Percentiles rank a stretch among this genome's conserved stretches.
Evolutionary conservation across 2,888 invertebrate genomes (phyloP).

Genomic region (Nemurella pictetii): DNA sequence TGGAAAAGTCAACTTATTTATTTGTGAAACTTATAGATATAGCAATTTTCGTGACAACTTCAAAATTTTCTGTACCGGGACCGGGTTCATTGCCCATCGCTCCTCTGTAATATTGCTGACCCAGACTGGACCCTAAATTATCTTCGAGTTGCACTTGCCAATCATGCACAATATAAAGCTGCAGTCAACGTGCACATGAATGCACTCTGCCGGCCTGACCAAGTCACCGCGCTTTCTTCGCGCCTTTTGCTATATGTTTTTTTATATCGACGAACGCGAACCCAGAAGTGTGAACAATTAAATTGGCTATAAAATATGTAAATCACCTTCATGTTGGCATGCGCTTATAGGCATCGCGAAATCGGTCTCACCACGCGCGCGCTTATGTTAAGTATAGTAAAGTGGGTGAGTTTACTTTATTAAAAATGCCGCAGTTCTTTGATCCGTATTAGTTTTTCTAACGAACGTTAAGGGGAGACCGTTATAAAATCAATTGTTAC

Average conservation of each 20-base stretch:
- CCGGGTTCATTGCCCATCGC: background rate
- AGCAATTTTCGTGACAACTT: too few species aligned
- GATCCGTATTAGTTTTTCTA: too few species aligned
- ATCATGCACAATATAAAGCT: background rate
- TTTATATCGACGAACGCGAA: background rate
- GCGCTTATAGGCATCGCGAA: too few species aligned
- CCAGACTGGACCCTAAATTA: background rate
- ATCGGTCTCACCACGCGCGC: background rate
- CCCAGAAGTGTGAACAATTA: background rate
- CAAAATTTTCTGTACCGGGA: too few species aligned
- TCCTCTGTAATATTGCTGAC: background rate
- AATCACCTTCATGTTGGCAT: background rate
- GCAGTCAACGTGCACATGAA: background rate
- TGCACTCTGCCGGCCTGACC: background rate
- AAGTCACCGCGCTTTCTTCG: background rate
- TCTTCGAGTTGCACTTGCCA: background rate
- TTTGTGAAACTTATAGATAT: too few species aligned
- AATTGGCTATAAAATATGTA: background rate
- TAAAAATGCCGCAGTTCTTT: too few species aligned
- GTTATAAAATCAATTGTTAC: too few species aligned
- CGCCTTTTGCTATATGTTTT: background rate
- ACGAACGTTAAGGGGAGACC: too few species aligned
- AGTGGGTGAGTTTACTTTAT: background rate
- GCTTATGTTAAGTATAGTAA: too few species aligned
- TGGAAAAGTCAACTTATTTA: too few species aligned